A percentile compares a stretch with the other conserved stretches of the same genome.
phyloP scores from a whole-genome alignment of 2,113 vertebrate genomes.

The Cyanoramphus novaezelandiae region DNA sequence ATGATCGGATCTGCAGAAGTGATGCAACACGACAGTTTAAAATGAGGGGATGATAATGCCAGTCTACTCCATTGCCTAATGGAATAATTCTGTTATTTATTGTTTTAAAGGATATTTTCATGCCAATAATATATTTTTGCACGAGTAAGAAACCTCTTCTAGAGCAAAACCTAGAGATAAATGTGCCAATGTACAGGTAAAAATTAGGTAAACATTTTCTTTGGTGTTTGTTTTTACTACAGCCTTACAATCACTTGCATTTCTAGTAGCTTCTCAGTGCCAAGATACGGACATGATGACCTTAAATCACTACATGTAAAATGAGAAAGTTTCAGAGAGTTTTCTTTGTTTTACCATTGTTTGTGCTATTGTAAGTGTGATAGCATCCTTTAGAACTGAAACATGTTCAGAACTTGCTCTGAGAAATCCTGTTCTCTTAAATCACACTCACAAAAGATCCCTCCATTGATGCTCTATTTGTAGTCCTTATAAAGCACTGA shows the following conservation, averaged over 20 bases:
- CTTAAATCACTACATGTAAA: neutral
- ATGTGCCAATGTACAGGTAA: neutral
- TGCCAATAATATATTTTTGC: neutral
- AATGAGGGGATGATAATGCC: neutral
- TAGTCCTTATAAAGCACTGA: neutral
- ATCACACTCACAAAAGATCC: neutral
- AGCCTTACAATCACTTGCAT: neutral
- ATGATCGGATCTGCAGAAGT: neutral
- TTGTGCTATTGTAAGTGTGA: neutral
- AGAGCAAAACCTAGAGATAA: neutral
- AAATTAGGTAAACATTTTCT: neutral
- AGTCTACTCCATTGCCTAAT: neutral
- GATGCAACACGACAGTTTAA: neutral
- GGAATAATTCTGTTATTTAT: neutral
- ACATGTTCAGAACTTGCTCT: neutral
- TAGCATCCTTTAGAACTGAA: neutral
- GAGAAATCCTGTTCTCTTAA: neutral
- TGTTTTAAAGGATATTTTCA: neutral
- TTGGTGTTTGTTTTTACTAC: neutral
- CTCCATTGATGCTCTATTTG: neutral
- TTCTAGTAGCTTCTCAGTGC: neutral
- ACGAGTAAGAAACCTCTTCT: neutral
- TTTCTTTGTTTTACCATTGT: neutral
- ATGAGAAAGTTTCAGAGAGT: neutral
- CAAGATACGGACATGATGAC: neutral